Evolutionary conservation across 2,888 invertebrate genomes (phyloP), one percentile per base, ranked within the genome.

Genomic region (Trichogramma evanescens): DNA sequence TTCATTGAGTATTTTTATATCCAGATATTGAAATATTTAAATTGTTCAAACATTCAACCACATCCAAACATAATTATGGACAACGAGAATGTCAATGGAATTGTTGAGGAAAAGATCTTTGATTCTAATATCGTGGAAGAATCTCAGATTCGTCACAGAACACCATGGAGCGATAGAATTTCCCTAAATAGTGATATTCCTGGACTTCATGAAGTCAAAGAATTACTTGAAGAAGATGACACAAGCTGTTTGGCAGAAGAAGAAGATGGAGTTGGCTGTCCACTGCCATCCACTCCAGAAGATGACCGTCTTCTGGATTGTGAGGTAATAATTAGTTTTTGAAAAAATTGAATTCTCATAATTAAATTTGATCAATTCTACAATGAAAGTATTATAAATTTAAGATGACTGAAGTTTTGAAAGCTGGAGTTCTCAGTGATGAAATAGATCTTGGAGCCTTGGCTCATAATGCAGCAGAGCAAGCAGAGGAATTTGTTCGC

Each of bases 401-500:
- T 5, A 64, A 84, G 83, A 91, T 91, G 88, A 89, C 89, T 43
- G 91, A 91, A 77, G 91, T 91, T 42, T 78, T 92, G 64, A 92
- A 91, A 78, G 91, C 91, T 62, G 91, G 91, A 49, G 91, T 91
- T 61, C 81, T 91, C 61, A 90, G 91, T 5, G 91, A 91, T 74
- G 91, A 91, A 79, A 86, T 91, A 61, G 91, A 91, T 78, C 83
- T 92, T 61, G 88, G 90, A 9, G 89, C 90, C 6, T 79, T 93
- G 68, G 91, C 92, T 6, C 91, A 91, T 73, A 91, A 89, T 73
- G 94, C 93, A 4, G 94, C 93, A 4, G 93, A 93, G 71, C 94
- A 94, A 75, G 95, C 95, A 0, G 95, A 95, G 78, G 94, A 94
- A 75, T 93, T 95, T 75, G 95, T 95, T 2, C 86, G 93, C 66